Percentiles rank a stretch among this genome's conserved stretches.
These are phyloP conservation scores for Drosophila borborema DNA, from an alignment of 2,888 invertebrate genomes.

Conservation along the genomic window DNA sequence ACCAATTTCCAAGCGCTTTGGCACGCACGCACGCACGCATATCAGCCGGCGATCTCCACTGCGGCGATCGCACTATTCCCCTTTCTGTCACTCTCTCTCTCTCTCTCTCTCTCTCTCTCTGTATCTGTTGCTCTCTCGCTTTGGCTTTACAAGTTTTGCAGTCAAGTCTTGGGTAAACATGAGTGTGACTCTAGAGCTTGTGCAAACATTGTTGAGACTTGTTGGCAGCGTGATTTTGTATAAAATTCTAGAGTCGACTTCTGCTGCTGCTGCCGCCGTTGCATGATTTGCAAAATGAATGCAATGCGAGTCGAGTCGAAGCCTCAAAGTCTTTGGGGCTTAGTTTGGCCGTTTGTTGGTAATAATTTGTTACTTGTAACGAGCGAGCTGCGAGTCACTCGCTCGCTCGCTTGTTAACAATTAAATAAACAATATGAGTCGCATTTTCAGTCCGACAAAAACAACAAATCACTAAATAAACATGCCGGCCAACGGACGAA, in stretches of 20 bases:
- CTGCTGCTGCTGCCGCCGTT: conserved; percentile 33
- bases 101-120: conserved; percentile 23
- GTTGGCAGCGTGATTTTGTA: conserved; percentile 79
- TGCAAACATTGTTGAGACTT: conserved; percentile 81
- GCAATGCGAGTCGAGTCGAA: conserved; percentile 41
- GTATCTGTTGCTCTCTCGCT: conserved; percentile 5
- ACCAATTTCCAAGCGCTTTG: conserved; percentile 59
- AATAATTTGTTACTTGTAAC: conserved; percentile 78
- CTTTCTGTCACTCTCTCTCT: conserved; percentile 21
- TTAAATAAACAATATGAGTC: conserved; percentile 81
- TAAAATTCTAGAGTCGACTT: conserved; percentile 64
- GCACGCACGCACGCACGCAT: conserved; percentile 56
- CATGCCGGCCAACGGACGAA: conserved; percentile 37
- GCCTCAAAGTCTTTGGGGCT: conserved; percentile 26
- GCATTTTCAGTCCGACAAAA: conserved; percentile 56
- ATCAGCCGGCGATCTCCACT: conserved; percentile 36
- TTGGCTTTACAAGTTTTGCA: conserved; percentile 8
- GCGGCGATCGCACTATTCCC: conserved; percentile 21
- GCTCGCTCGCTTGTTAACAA: conserved; percentile 76
- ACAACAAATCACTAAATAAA: conserved; percentile 79
- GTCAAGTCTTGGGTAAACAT: conserved; percentile 77
- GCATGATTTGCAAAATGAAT: conserved; percentile 74
- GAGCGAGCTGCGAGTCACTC: conserved; percentile 47
- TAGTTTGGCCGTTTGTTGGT: conserved; percentile 44
- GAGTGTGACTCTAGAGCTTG: conserved; percentile 58